Conservation (phyloP, 1,140 invertebrate genomes). For the Rhyzopertha dominica region DNA sequence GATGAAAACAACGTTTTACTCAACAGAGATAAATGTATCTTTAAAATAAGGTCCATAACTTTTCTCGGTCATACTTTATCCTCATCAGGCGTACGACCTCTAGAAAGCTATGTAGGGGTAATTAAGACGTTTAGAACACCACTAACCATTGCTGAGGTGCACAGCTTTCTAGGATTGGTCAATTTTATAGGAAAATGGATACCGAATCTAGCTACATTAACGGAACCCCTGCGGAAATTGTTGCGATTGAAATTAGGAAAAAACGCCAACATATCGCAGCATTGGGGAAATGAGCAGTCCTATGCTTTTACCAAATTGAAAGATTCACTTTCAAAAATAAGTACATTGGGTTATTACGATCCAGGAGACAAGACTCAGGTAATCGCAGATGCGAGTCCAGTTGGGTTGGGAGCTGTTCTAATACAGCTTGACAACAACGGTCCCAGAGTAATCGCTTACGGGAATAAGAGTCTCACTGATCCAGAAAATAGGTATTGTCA, state of each 20-base stretch:
- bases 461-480: conserved; percentile 36
- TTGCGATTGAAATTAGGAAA: conserved; percentile 21
- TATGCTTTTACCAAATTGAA: conserved; percentile 8
- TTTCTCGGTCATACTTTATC: conserved; percentile 13
- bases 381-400: conserved; percentile 46
- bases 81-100: conserved; percentile 4
- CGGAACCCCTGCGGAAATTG: conserved; percentile 30
- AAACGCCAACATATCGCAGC: conserved; percentile 4
- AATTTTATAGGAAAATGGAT: conserved; percentile 39
- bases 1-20: conserved; percentile 23
- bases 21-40: conserved; percentile 29
- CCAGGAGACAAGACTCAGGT: conserved; percentile 34
- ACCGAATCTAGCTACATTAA: conserved; percentile 34
- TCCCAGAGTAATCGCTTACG: too few relatives aligned
- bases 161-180: conserved; percentile 40
- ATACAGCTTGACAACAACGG: too few relatives aligned
- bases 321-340: not conserved
- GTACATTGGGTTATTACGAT: conserved; percentile 49
- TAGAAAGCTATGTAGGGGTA: conserved; percentile 12
- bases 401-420: conserved; percentile 41
- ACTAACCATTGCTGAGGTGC: conserved; percentile 29
- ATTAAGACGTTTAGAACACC: conserved; percentile 24
- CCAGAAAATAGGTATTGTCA: conserved; percentile 43
- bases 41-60: conserved; percentile 1
- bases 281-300: not conserved